These are phyloP conservation scores for Calidris pygmaea DNA, from an alignment of 2,113 vertebrate genomes.

Conservation along the genomic window DNA sequence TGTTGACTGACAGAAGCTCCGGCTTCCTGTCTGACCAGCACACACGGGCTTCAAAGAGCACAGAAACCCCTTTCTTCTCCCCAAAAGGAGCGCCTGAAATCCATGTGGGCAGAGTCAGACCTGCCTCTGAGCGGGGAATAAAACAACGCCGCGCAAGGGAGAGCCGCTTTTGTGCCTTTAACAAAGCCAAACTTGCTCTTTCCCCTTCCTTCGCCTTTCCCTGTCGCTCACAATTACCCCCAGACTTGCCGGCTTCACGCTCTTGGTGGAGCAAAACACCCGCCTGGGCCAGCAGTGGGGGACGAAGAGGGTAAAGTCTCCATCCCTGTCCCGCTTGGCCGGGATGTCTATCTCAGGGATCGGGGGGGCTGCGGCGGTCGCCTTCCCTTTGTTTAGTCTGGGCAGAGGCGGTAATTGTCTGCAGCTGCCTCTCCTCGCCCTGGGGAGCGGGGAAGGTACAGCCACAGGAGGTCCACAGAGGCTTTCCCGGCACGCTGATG, in stretches of 20 bases:
- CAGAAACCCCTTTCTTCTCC: slow-evolving; percentile 63
- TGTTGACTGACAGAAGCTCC: slow-evolving; percentile 73
- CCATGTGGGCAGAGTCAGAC: neutral
- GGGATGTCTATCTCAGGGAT: neutral
- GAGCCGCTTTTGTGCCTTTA: neutral
- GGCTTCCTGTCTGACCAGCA: slow-evolving; percentile 62
- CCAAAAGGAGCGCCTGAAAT: neutral
- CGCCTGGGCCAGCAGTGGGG: neutral
- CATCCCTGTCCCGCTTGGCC: neutral
- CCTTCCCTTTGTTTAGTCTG: slow-evolving; percentile 69
- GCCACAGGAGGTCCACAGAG: fast-evolving
- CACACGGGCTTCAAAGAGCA: slow-evolving; percentile 61
- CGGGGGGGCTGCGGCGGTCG: neutral
- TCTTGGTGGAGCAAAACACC: neutral
- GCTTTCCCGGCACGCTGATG: neutral
- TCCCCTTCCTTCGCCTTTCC: neutral
- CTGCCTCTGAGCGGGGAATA: slow-evolving; percentile 1
- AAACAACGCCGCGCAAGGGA: neutral
- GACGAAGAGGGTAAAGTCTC: neutral
- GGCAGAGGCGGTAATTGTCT: slow-evolving; percentile 20
- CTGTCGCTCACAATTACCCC: slow-evolving; percentile 25
- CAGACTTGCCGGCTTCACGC: neutral
- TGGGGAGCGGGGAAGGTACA: neutral
- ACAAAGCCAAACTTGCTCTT: neutral
- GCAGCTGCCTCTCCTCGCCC: slow-evolving; percentile 36